Base-by-base conservation (phyloP, 2,113 vertebrate species). In the Thermophis baileyi region DNA sequence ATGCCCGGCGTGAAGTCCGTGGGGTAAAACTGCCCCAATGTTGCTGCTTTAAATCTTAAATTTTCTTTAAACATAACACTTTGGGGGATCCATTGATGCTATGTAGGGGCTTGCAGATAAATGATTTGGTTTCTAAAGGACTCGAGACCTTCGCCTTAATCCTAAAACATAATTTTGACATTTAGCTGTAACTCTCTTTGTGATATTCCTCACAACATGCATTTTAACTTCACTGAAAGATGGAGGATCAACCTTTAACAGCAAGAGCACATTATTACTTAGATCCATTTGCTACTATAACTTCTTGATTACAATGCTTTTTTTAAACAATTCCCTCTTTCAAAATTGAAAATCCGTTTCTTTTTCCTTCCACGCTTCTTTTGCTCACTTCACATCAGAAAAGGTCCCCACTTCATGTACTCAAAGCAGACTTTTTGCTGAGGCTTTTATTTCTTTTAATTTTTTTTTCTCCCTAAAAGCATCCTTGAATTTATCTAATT, bases 161-260 rank as follows among this genome's bases (percentile, higher is more conserved):
- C 90, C 95, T 94, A 95, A 63, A 95, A 50, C 12, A 93, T 92
- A 53, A 53, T 90, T 92, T 95, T 89, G 92, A 85, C 81, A 90
- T 92, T 92, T 95, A 85, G 22, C 22, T 25, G 44, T 51, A 35
- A 35, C 69, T 8, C n/a, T 74, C 69, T 7, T 35, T 40, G 69
- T 8, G n/a, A 60, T 14, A 63, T 1, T 20, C 14, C 18, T 7
- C 53, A 69, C 30, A 10, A 3, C 89, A 51, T 46, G 92, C 51
- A 27, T 53, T 8, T 40, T 94, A 96, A 57, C 44, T 16, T 89
- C 16, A 44, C 49, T 60, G 6, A 88, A n/a, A 9, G 91, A 1
- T 40, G 35, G 14, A 6, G 7, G 40, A 88, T 86, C 89, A 0
- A n/a, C 53, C 85, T 6, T 87, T 94, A 88, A 46, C 81, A 49